Conservation (phyloP, 2,113 vertebrate species). For the Carettochelys insculpta region DNA sequence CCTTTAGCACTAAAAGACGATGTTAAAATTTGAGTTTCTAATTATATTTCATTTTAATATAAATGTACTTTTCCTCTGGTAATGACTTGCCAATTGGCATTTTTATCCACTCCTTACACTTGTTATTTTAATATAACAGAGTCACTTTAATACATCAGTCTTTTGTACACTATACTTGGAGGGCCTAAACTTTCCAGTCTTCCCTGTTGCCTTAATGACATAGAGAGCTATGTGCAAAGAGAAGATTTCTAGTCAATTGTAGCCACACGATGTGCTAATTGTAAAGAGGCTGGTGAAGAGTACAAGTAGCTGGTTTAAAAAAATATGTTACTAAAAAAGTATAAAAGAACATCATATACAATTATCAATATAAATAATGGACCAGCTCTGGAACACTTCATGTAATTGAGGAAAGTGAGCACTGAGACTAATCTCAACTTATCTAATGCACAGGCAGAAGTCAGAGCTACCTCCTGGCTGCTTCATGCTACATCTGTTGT, state of each 20-base stretch:
- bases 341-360: neutral
- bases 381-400: neutral
- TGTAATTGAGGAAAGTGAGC: neutral
- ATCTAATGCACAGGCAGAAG: neutral
- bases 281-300: neutral
- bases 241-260: neutral
- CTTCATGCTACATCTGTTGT: neutral
- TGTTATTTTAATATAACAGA: conserved; percentile 17
- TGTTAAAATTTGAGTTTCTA: neutral
- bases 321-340: neutral
- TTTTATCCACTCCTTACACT: neutral
- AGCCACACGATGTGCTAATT: neutral
- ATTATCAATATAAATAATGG: neutral
- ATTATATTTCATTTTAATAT: neutral
- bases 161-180: neutral
- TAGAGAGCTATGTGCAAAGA: neutral
- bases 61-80: neutral
- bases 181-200: neutral
- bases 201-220: conserved; percentile 27
- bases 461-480: neutral
- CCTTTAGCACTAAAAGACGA: neutral
- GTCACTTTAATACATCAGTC: neutral
- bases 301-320: neutral
- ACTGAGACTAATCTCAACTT: neutral
- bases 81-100: neutral